Evolutionary conservation across 2,888 invertebrate species (phyloP).

Genomic region (Pachycephus smyrnensis): DNA sequence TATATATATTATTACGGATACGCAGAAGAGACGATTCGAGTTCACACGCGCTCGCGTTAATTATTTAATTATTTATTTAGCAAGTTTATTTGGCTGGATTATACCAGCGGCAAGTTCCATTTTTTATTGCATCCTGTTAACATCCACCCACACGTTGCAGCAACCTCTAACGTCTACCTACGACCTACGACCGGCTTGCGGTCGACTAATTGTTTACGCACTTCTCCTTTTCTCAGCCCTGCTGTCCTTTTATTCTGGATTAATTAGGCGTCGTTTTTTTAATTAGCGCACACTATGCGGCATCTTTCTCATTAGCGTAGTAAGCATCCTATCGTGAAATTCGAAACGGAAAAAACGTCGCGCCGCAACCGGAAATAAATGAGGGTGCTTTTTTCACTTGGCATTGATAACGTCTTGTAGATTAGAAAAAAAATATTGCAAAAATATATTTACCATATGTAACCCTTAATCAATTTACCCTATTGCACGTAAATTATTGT

Average conservation of each 20-base stretch:
- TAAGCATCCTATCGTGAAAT: background rate
- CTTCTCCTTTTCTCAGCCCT: conserved; percentile 18
- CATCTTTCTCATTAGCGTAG: background rate
- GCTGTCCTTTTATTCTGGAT: conserved; percentile 19
- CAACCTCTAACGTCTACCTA: conserved; percentile 16
- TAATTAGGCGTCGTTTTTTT: conserved; percentile 34
- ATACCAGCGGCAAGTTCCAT: conserved; percentile 45
- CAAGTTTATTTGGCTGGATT: conserved; percentile 51
- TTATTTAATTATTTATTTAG: conserved; percentile 61
- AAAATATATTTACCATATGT: background rate
- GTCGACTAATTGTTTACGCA: conserved; percentile 53
- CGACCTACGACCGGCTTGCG: conserved; percentile 28
- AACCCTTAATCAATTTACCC: background rate
- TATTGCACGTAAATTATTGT: background rate
- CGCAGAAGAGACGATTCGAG: background rate
- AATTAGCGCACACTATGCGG: conserved; percentile 14
- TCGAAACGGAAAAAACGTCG: background rate
- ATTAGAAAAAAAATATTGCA: background rate
- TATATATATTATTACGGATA: background rate
- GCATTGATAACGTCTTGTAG: background rate
- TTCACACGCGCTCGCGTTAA: conserved; percentile 35
- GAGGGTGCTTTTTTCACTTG: background rate
- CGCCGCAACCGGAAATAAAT: background rate
- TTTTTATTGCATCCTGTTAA: conserved; percentile 52
- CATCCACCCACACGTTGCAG: conserved; percentile 18